phyloP scores from a whole-genome alignment of 2,888 invertebrate genomes.

The Vanessa cardui region DNA sequence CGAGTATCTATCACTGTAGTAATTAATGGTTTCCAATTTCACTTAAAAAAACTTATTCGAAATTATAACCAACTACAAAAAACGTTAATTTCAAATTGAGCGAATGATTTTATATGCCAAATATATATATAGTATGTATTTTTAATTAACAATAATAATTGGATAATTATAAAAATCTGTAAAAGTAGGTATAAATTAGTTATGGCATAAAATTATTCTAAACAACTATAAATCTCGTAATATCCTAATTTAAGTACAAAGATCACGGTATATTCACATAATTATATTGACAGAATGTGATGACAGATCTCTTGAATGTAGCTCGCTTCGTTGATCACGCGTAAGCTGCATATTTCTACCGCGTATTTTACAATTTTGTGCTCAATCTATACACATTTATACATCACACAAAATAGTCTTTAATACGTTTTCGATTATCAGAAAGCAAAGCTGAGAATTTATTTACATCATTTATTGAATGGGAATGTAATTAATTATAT shows the following conservation, averaged over 20 bases:
- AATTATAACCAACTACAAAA: conserved; percentile 42
- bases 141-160: conserved; percentile 54
- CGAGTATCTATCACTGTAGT: not conserved
- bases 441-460: conserved; percentile 41
- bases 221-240: conserved; percentile 63
- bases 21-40: not conserved
- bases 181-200: conserved; percentile 76
- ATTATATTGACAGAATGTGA: conserved; percentile 49
- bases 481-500: conserved; percentile 38
- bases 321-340: conserved; percentile 11
- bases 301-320: conserved; percentile 51
- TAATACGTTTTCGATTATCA: conserved; percentile 40
- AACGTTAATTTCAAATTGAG: conserved; percentile 68
- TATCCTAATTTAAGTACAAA: conserved; percentile 75
- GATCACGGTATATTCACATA: conserved; percentile 56
- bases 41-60: conserved; percentile 12
- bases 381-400: conserved; percentile 33
- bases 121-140: conserved; percentile 46
- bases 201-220: conserved; percentile 79
- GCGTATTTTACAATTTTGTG: conserved; percentile 16
- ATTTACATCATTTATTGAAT: conserved; percentile 46
- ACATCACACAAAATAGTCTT: conserved; percentile 21
- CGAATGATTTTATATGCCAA: conserved; percentile 66
- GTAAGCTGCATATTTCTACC: not conserved
- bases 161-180: conserved; percentile 65